phyloP scores from a whole-genome alignment of 2,113 vertebrate genomes.

The Rhodinocichla rosea region DNA sequence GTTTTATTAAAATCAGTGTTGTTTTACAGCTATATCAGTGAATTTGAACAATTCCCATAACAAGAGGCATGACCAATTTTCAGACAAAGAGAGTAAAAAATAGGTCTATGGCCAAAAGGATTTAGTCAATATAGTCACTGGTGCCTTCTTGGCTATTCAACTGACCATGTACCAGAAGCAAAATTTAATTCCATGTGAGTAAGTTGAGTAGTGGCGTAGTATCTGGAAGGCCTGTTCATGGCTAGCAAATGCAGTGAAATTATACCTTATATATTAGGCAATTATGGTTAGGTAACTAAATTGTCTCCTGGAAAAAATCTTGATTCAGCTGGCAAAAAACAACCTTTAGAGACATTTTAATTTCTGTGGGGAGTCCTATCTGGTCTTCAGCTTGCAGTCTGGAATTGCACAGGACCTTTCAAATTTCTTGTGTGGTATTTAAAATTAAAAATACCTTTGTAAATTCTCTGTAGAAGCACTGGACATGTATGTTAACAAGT shows the following conservation, averaged over 20 bases:
- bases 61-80: not conserved
- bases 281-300: not conserved
- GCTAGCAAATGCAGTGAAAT: not conserved
- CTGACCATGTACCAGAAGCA: not conserved
- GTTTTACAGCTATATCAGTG: not conserved
- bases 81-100: not conserved
- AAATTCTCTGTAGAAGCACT: not conserved
- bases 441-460: not conserved
- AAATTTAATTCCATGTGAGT: not conserved
- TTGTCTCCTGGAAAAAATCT: not conserved
- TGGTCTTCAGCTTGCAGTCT: not conserved
- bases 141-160: not conserved
- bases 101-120: not conserved
- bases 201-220: not conserved
- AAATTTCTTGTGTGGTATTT: not conserved
- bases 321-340: not conserved
- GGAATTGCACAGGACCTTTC: not conserved
- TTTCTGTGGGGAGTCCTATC: not conserved
- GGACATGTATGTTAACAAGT: not conserved
- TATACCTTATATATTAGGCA: not conserved
- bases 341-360: not conserved
- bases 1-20: not conserved
- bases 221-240: not conserved
- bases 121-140: not conserved
- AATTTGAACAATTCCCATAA: not conserved